These are phyloP conservation scores for Bradynema listronoti DNA, from an alignment of 1,140 invertebrate genomes.

Conservation along the genomic window DNA sequence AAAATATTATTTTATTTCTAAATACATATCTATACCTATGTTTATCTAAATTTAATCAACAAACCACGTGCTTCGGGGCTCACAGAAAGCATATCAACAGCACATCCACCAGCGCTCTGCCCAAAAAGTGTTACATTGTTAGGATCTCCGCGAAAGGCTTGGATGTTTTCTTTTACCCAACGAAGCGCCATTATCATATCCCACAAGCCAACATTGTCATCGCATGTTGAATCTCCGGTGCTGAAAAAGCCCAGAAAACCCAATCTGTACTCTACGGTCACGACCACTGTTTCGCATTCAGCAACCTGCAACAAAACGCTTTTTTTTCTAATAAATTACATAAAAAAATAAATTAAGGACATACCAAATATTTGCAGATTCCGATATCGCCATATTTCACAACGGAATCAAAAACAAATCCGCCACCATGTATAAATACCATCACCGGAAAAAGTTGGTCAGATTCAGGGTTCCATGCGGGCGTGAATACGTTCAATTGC, in stretches of 20 bases:
- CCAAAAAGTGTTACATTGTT: slow-evolving; percentile 64
- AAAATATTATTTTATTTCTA: slow-evolving; percentile 4
- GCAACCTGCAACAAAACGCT: slow-evolving; percentile 7
- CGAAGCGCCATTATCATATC: slow-evolving; percentile 85
- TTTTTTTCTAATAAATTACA: background rate
- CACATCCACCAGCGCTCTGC: slow-evolving; percentile 66
- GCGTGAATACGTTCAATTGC: too few relatives aligned
- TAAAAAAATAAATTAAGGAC: background rate
- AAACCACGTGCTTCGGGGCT: slow-evolving; percentile 27
- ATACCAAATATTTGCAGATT: slow-evolving; percentile 37
- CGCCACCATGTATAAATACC: slow-evolving; percentile 38
- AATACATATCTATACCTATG: background rate
- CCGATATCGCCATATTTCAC: slow-evolving; percentile 36
- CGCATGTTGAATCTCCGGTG: slow-evolving; percentile 73
- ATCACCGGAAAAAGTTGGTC: too few relatives aligned
- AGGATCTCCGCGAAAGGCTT: slow-evolving; percentile 57
- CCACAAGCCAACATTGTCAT: slow-evolving; percentile 79
- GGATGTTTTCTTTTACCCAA: slow-evolving; percentile 62
- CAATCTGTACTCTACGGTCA: slow-evolving; percentile 88
- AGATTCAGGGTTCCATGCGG: too few relatives aligned
- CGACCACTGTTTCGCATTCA: slow-evolving; percentile 78
- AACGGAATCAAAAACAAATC: slow-evolving; percentile 28
- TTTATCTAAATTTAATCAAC: background rate
- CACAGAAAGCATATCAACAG: slow-evolving; percentile 35
- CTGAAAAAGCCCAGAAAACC: slow-evolving; percentile 67